Percentiles rank a stretch among this genome's conserved stretches.
Evolutionary conservation across 2,888 invertebrate species (phyloP).

Genomic region (Brachyptera putata): DNA sequence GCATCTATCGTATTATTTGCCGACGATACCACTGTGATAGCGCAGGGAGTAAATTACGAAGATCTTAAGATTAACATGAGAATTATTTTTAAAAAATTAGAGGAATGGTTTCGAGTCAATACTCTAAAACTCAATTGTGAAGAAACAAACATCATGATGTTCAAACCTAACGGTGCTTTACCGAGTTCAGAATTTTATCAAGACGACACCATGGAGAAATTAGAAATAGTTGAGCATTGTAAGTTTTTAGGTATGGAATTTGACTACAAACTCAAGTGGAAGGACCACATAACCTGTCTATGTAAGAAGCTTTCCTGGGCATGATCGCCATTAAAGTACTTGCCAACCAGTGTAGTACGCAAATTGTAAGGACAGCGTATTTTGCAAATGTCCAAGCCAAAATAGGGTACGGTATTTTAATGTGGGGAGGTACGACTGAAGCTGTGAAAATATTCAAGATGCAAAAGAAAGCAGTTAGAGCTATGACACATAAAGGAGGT

Average conservation of each 20-base stretch:
- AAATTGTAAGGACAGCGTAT: background rate
- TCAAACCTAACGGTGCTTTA: background rate
- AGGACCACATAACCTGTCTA: background rate
- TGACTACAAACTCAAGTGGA: background rate
- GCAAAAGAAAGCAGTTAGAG: too few species aligned
- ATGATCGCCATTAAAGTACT: background rate
- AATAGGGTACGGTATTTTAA: background rate
- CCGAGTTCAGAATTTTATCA: background rate
- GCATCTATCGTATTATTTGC: too few species aligned
- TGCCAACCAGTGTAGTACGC: background rate
- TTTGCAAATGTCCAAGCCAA: slow-evolving; percentile 2
- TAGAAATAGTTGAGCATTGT: background rate
- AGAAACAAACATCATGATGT: background rate
- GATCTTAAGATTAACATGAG: background rate
- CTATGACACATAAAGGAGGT: background rate
- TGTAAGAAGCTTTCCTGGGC: background rate
- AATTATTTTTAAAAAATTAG: background rate
- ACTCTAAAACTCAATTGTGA: background rate
- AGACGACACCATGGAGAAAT: background rate
- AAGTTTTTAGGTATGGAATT: background rate
- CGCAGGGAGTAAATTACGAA: background rate
- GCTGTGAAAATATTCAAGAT: background rate
- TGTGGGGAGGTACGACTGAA: background rate
- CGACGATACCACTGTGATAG: slow-evolving; percentile 3
- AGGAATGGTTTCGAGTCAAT: background rate